Evolutionary conservation across 2,888 invertebrate genomes (phyloP).

Genomic region (Pyrocoelia pectoralis): DNA sequence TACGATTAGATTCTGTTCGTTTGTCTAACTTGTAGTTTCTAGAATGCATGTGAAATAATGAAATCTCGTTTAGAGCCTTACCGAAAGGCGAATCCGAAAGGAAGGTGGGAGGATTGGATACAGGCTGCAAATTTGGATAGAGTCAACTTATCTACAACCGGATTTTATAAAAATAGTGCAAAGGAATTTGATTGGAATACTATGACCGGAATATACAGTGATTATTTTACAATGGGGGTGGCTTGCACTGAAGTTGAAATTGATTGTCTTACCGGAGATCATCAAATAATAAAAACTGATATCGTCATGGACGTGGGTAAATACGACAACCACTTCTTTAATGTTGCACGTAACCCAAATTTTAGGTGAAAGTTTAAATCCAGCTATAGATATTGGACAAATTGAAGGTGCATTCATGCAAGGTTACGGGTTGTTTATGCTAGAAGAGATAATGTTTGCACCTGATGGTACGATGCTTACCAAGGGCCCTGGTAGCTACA

Average conservation of each 20-base stretch:
- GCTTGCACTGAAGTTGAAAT: conserved; percentile 91
- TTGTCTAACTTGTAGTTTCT: too few species aligned
- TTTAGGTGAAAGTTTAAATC: conserved; percentile 85
- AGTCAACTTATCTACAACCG: conserved; percentile 82
- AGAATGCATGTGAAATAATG: conserved; percentile 82
- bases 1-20: too few species aligned
- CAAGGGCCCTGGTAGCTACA: conserved; percentile 92
- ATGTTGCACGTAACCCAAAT: not conserved
- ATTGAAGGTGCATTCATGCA: conserved; percentile 95
- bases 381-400: conserved; percentile 96
- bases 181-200: conserved; percentile 76
- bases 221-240: conserved; percentile 87
- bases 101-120: conserved; percentile 89
- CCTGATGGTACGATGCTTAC: conserved; percentile 83
- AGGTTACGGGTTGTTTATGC: conserved; percentile 90
- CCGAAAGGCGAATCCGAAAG: conserved; percentile 77
- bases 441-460: conserved; percentile 90
- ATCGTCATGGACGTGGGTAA: conserved; percentile 94
- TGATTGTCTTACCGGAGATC: conserved; percentile 94
- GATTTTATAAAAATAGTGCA: conserved; percentile 80
- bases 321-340: not conserved
- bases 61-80: conserved; percentile 77
- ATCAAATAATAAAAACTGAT: conserved; percentile 86
- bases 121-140: conserved; percentile 77
- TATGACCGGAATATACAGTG: conserved; percentile 76